A percentile compares a stretch with the other conserved stretches of the same genome.
These are phyloP conservation scores for Dasyurus viverrinus DNA, from an alignment of 2,113 vertebrate genomes.

Conservation along the genomic window DNA sequence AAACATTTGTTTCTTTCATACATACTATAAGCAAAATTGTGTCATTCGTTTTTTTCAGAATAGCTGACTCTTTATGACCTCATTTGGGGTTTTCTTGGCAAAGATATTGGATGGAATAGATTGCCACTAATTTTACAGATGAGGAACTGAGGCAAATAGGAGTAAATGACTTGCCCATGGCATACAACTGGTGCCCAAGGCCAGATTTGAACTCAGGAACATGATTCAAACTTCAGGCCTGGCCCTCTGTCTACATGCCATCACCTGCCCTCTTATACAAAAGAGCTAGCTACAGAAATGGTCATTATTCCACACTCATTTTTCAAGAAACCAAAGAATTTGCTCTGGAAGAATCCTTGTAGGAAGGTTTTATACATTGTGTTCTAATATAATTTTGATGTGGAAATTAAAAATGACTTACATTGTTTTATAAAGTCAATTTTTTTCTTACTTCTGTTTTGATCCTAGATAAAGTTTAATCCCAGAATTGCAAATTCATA, in stretches of 20 bases:
- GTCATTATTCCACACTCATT: no score
- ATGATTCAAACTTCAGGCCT: background rate
- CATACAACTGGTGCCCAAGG: background rate
- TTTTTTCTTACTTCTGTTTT: background rate
- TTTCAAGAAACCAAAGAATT: no score
- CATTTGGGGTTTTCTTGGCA: no score
- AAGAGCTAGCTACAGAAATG: no score
- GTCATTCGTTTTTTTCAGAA: no score
- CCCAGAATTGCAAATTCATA: background rate
- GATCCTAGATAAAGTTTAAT: background rate
- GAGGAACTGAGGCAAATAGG: no score
- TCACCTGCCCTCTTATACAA: background rate
- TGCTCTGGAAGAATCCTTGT: no score
- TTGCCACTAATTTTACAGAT: no score
- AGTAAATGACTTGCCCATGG: background rate
- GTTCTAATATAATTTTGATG: background rate
- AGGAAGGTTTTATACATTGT: background rate
- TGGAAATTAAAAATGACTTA: background rate
- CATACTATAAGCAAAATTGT: no score
- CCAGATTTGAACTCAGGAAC: background rate
- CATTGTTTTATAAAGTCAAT: background rate
- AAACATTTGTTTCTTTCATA: no score
- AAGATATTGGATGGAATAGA: no score
- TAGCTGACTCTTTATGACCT: no score
- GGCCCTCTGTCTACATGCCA: background rate